Evolutionary conservation across 2,797 vertebrate genomes (phyloP), one percentile per base, ranked within the genome.

Genomic region (Argyrosomus regius): DNA sequence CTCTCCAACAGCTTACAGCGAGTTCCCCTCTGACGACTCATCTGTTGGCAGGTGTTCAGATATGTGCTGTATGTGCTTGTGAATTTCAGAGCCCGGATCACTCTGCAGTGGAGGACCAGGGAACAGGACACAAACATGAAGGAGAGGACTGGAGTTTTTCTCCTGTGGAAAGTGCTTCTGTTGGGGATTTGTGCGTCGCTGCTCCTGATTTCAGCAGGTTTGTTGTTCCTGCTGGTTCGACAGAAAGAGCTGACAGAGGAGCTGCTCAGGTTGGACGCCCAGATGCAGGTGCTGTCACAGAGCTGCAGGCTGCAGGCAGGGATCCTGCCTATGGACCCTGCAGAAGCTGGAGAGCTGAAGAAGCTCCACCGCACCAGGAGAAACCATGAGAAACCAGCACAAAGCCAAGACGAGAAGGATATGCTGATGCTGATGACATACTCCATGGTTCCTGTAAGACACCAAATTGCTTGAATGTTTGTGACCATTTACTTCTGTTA

Each of bases 401-500:
- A 63, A 18, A 54, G 83, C 68, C 58, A 67, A 85, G 95, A 61
- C 6, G 84, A 89, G 64, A 93, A 95, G 5, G 96, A 98, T 31
- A 88, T 93, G 94, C 66, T 98, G 79, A 93, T 95, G 96, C 54
- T 97, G 94, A 95, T 96, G 94, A 96, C 96, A 8, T 97, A 97
- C 94, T 97, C 97, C 87, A 91, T 96, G 95, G 94, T 98, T 81
- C 97, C 97, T 91, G 97, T 97, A 96, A 94, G 96, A 73, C 41
- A 58, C 52, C 17, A 16, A 8, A 12, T 22, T 14, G 12, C 24
- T 67, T 72, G 12, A 61, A 76, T 65, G 35, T 70, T 24, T 60
- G 22, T 64, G 7, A 72, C 43, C n/a, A 49, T 24, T 46, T 16
- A 22, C 2, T 53, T 26, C 41, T 70, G 28, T 46, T 26, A 20